Base-by-base conservation (phyloP, 2,113 vertebrate genomes). In the Burhinus bistriatus region DNA sequence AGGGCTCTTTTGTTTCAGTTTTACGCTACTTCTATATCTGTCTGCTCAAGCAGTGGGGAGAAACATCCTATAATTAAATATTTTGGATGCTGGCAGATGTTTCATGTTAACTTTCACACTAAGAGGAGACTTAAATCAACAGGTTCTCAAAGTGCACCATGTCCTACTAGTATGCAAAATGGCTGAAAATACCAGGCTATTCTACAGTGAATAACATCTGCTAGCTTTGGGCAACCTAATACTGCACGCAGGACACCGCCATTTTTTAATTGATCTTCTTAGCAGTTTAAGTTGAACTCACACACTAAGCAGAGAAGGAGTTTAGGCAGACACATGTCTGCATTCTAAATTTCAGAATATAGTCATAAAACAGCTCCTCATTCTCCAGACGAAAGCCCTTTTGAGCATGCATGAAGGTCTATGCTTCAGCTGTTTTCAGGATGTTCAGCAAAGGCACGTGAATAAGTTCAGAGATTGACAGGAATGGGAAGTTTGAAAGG, bases 161-260 rank as follows among this genome's bases (percentile, higher is more conserved):
- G 18, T 40, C 27, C 54, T 66, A 40, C 34, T 57, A 57, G 65
- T 21, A 49, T 5, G 11, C 5, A 83, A 77, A 93, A 72, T 27
- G 2, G 9, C 32, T 86, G 49, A 61, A 94, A 87, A 61, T 27
- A 4, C 9, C 49, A 34, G 15, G 14, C 2, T 73, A 3, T 44
- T 76, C 30, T 3, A 2, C 1, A 54, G 7, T 23, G 9, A 71
- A 21, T 20, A 82, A 18, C 19, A 82, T n/a, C 54, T 87, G 12
- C n/a, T 30, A 38, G 30, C 22, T 69, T 80, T 69, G 22, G 23
- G 34, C 80, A 77, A 69, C 15, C 12, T 73, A 23, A 40, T 18
- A 19, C 9, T 49, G 17, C 21, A 27, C 7, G 61, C 0, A 3
- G 15, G n/a, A 11, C 7, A 45, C 13, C 20, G 34, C 3, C 4